phyloP scores from a whole-genome alignment of 35 echinoderm and acorn worm species.

The Chiridota heheva region DNA sequence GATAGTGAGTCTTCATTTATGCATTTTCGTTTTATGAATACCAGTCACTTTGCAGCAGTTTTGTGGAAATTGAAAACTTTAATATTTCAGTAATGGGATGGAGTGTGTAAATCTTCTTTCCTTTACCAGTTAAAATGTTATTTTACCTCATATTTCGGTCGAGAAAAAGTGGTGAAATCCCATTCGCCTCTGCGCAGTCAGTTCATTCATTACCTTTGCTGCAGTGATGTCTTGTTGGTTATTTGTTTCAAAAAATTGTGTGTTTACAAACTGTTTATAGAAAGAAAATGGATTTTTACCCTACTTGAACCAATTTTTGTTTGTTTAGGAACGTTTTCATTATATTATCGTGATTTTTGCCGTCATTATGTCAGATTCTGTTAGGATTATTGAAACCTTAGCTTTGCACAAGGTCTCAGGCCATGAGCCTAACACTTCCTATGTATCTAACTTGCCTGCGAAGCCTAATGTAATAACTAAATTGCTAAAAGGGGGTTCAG shows the following conservation, averaged over 20 bases:
- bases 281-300: not conserved
- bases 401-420: not conserved
- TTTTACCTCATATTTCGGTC: no score
- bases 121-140: no score
- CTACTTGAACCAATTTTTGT: not conserved
- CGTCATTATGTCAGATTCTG: not conserved
- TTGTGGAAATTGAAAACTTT: no score
- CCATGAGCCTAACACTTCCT: not conserved
- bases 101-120: no score
- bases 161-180: conserved; percentile 13
- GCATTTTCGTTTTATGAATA: no score
- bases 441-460: not conserved
- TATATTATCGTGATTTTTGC: not conserved
- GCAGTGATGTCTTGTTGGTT: not conserved
- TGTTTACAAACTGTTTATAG: not conserved
- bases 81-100: no score
- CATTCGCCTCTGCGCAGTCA: conserved; percentile 3
- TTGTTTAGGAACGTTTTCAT: no score
- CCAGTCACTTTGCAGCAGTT: no score
- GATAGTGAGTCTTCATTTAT: no score
- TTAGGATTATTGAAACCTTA: not conserved
- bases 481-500: not conserved
- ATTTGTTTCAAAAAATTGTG: not conserved
- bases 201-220: not conserved
- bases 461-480: not conserved